These are phyloP conservation scores for Eulemur rubriventer DNA, from an alignment of 2,797 vertebrate species.

Conservation along the genomic window DNA sequence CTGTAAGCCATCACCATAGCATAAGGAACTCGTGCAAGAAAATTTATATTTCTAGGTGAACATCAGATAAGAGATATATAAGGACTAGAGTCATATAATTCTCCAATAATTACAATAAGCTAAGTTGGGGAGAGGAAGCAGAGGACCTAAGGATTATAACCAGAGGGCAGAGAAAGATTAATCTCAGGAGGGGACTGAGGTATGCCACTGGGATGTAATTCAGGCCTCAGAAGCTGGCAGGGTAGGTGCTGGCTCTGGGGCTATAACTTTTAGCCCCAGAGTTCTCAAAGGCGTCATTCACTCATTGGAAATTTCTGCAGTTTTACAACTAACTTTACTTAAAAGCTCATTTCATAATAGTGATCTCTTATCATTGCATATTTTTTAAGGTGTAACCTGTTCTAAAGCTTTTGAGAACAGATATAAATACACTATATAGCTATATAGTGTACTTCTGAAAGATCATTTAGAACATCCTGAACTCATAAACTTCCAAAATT, in stretches of 20 bases:
- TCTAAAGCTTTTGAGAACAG: not conserved
- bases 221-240: not conserved
- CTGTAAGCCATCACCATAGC: not conserved
- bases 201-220: not conserved
- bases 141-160: not conserved
- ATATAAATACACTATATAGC: not conserved
- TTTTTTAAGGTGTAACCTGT: not conserved
- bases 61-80: not conserved
- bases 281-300: not conserved
- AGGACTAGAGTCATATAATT: not conserved
- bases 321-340: not conserved
- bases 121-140: not conserved
- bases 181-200: not conserved
- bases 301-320: not conserved
- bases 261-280: not conserved
- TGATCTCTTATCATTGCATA: not conserved
- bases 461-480: not conserved
- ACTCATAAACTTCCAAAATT: constrained; percentile 12
- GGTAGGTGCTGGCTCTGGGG: not conserved
- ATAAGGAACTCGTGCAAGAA: not conserved
- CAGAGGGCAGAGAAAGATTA: not conserved
- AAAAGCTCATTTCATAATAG: not conserved
- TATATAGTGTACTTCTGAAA: constrained; percentile 14
- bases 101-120: not conserved
- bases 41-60: not conserved